phyloP scores from a whole-genome alignment of 2,113 vertebrate genomes.

The Cynocephalus volans region DNA sequence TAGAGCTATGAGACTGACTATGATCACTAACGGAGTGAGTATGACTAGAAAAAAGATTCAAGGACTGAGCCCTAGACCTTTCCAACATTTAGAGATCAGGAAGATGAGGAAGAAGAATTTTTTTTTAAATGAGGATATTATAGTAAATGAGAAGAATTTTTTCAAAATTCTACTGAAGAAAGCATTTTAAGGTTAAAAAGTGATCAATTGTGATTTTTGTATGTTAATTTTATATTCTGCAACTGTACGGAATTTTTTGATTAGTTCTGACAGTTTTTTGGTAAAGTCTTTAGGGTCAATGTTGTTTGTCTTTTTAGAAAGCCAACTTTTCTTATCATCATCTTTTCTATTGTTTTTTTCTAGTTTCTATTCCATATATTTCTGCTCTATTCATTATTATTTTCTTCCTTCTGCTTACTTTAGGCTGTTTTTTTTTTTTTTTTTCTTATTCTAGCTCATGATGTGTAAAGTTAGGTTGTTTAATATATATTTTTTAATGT shows the following conservation, averaged over 20 bases:
- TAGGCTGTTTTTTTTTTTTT: neutral
- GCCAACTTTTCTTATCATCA: neutral
- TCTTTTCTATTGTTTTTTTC: neutral
- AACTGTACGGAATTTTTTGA: neutral
- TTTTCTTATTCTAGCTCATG: neutral
- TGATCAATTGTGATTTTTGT: neutral
- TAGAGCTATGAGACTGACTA: neutral
- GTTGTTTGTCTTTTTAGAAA: neutral
- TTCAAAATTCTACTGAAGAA: neutral
- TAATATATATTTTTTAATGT: neutral
- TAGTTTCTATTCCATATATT: neutral
- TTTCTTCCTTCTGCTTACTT: neutral
- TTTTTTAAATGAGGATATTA: slow-evolving; percentile 1
- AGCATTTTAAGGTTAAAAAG: neutral
- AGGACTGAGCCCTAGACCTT: neutral
- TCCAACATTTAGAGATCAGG: neutral
- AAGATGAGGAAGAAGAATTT: neutral
- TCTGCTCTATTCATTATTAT: neutral
- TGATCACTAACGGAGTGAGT: neutral
- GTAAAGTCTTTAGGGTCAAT: neutral
- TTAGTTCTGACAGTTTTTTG: neutral
- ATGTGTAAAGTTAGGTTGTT: neutral
- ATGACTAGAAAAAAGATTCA: neutral
- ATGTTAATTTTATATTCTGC: neutral
- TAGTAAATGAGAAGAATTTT: neutral